A percentile compares a stretch with the other conserved stretches of the same genome.
Evolutionary conservation across 2,888 invertebrate species (phyloP).

Genomic region (Bellardia pandia): DNA sequence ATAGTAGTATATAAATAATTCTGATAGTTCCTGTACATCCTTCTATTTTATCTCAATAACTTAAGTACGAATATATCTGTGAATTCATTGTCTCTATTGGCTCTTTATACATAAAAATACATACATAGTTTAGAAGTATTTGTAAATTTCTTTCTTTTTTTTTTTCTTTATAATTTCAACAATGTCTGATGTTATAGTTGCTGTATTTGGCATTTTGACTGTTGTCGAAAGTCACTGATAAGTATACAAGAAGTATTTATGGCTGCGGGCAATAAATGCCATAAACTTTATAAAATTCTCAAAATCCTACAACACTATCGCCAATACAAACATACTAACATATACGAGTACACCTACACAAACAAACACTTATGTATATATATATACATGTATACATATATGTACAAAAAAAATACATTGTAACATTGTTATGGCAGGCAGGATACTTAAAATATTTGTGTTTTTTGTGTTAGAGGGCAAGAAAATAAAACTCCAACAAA

Average conservation of each 20-base stretch:
- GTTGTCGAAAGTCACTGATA: conserved; percentile 58
- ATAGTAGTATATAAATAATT: background rate
- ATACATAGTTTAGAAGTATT: conserved; percentile 5
- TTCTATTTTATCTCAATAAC: background rate
- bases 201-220: conserved; percentile 50
- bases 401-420: background rate
- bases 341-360: background rate
- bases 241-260: conserved; percentile 56
- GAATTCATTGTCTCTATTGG: conserved; percentile 7
- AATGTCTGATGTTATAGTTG: conserved; percentile 14
- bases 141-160: background rate
- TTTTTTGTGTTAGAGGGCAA: background rate
- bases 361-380: background rate
- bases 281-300: conserved; percentile 54
- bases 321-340: background rate
- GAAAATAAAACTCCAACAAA: background rate
- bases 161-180: background rate
- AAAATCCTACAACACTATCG: conserved; percentile 46
- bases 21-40: background rate
- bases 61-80: background rate
- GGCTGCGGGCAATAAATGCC: conserved; percentile 58
- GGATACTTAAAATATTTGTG: conserved; percentile 21
- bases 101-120: background rate
- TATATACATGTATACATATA: no score
- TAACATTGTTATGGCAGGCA: background rate